Evolutionary conservation across 1,140 invertebrate species (phyloP).

Genomic region (Diuraphis noxia): DNA sequence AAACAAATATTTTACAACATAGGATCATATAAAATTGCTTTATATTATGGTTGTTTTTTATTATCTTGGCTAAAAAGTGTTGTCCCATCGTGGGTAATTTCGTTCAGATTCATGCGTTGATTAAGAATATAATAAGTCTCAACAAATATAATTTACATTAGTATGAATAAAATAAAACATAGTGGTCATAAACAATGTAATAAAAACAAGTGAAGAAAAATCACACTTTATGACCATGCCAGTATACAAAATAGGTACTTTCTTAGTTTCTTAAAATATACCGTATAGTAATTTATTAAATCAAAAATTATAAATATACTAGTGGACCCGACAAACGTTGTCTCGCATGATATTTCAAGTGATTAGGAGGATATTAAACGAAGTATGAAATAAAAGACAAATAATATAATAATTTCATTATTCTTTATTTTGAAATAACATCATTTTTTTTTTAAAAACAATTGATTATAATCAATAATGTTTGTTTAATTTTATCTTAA

Average conservation of each 20-base stretch:
- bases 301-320: not conserved
- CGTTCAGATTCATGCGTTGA: not conserved
- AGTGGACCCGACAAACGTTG: too few relatives aligned
- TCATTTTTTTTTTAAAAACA: too few relatives aligned
- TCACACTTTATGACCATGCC: not conserved
- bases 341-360: too few relatives aligned
- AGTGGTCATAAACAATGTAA: not conserved
- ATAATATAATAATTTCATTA: too few relatives aligned
- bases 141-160: constrained; percentile 4
- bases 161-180: not conserved
- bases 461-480: too few relatives aligned
- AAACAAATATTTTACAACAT: constrained; percentile 79
- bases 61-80: not conserved
- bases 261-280: too few relatives aligned
- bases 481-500: too few relatives aligned
- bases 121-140: not conserved
- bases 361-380: too few relatives aligned
- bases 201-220: not conserved
- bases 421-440: too few relatives aligned
- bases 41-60: not conserved
- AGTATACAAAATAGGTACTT: not conserved
- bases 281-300: not conserved
- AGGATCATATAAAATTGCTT: constrained; percentile 82
- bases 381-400: too few relatives aligned
- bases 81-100: not conserved